Conservation (phyloP, 2,113 vertebrate species). For the Ophiodon elongatus region DNA sequence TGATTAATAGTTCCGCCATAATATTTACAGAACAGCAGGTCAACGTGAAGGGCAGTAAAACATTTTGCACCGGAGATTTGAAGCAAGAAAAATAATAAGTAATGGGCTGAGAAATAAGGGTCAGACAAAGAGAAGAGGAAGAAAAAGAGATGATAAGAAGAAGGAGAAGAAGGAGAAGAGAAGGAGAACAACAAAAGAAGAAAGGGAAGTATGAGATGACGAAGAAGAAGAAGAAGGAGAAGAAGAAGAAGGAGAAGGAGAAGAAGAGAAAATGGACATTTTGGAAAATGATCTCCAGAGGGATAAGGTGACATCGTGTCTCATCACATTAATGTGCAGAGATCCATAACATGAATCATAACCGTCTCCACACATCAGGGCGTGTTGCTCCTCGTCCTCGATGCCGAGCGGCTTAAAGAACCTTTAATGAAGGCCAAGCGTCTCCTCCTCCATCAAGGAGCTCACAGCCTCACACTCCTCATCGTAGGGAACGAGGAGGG, state of each 20-base stretch:
- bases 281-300: background rate
- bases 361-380: too few relatives aligned
- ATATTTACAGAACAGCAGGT: background rate
- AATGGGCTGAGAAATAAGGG: background rate
- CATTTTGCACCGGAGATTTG: slow-evolving; percentile 27
- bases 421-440: too few relatives aligned
- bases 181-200: background rate
- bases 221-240: background rate
- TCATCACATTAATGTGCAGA: too few relatives aligned
- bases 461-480: too few relatives aligned
- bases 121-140: background rate
- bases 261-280: background rate
- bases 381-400: too few relatives aligned
- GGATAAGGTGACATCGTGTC: background rate
- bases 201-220: too few relatives aligned
- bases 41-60: slow-evolving; percentile 16
- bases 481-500: too few relatives aligned
- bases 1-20: too few relatives aligned
- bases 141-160: too few relatives aligned
- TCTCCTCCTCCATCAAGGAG: too few relatives aligned
- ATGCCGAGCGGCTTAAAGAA: too few relatives aligned
- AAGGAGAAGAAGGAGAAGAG: background rate
- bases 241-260: too few relatives aligned
- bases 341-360: slow-evolving; percentile 16
- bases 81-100: slow-evolving; percentile 15